phyloP scores from a whole-genome alignment of 2,113 vertebrate species.

The Burhinus oedicnemus region DNA sequence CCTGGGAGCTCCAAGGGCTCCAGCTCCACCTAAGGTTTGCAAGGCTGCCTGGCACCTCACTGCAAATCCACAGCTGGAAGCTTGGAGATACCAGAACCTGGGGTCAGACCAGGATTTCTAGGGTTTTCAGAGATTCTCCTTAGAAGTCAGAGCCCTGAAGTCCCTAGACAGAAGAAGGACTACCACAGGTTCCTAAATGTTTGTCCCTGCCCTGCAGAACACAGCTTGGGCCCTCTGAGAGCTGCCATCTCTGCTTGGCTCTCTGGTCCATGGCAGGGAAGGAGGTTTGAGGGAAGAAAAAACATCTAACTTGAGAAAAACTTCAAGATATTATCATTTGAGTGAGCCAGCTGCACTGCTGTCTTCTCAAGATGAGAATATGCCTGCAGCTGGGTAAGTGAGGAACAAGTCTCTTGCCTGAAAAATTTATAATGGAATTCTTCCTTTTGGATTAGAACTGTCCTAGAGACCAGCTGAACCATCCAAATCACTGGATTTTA shows the following conservation, averaged over 20 bases:
- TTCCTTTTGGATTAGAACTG: neutral
- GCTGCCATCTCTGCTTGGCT: neutral
- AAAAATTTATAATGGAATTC: neutral
- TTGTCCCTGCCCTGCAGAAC: neutral
- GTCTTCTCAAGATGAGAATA: neutral
- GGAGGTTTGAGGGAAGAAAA: neutral
- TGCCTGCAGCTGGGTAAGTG: neutral
- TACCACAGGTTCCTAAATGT: neutral
- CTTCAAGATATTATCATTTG: neutral
- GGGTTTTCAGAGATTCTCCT: neutral
- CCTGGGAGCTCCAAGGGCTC: neutral
- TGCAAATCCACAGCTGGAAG: neutral
- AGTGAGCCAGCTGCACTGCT: neutral
- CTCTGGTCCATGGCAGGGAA: neutral
- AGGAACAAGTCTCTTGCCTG: neutral
- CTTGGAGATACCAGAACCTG: neutral
- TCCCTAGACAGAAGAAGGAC: neutral
- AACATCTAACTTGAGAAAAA: neutral
- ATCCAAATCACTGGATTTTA: neutral
- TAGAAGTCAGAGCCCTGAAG: neutral
- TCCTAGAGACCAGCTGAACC: neutral
- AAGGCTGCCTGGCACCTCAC: neutral
- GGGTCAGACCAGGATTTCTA: neutral
- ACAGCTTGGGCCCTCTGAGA: neutral
- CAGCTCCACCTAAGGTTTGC: neutral